phyloP scores from a whole-genome alignment of 2,113 vertebrate species.

The Podocnemis expansa region DNA sequence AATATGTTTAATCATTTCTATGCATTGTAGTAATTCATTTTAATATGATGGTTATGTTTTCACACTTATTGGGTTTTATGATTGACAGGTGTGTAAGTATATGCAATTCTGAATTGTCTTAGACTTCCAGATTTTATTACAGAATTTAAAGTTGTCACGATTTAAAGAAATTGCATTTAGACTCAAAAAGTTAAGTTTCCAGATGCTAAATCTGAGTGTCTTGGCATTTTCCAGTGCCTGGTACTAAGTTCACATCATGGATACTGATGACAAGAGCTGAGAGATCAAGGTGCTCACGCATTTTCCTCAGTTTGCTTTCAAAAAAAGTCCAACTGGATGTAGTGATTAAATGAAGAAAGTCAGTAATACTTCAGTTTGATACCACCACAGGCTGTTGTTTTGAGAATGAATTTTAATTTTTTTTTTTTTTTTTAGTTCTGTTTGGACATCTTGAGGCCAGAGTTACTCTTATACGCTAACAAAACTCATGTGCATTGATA shows the following conservation, averaged over 20 bases:
- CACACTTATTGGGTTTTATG: slow-evolving; percentile 41
- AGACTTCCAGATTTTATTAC: slow-evolving; percentile 27
- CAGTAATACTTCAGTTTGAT: slow-evolving; percentile 33
- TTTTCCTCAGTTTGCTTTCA: slow-evolving; percentile 21
- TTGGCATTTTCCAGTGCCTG: slow-evolving; percentile 29
- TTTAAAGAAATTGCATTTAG: slow-evolving; percentile 22
- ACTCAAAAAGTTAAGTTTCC: not conserved
- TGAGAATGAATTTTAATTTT: not conserved
- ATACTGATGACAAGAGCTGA: slow-evolving; percentile 49
- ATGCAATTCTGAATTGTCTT: slow-evolving; percentile 28
- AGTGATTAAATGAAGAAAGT: slow-evolving; percentile 16
- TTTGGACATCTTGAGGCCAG: not conserved
- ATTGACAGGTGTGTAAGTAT: too few species aligned
- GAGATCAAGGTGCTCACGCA: slow-evolving; percentile 27
- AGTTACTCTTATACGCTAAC: not conserved
- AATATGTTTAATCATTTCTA: slow-evolving; percentile 23
- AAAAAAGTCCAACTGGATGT: slow-evolving; percentile 35
- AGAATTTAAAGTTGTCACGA: not conserved
- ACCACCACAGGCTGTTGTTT: not conserved
- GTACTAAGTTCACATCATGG: slow-evolving; percentile 27
- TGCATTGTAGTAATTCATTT: not conserved
- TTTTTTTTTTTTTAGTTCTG: not conserved
- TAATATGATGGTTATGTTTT: too few species aligned
- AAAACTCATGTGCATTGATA: not conserved
- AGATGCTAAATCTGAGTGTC: slow-evolving; percentile 17